Conservation (phyloP, 2,888 invertebrate genomes). For the Chalcosyrphus nemorum region DNA sequence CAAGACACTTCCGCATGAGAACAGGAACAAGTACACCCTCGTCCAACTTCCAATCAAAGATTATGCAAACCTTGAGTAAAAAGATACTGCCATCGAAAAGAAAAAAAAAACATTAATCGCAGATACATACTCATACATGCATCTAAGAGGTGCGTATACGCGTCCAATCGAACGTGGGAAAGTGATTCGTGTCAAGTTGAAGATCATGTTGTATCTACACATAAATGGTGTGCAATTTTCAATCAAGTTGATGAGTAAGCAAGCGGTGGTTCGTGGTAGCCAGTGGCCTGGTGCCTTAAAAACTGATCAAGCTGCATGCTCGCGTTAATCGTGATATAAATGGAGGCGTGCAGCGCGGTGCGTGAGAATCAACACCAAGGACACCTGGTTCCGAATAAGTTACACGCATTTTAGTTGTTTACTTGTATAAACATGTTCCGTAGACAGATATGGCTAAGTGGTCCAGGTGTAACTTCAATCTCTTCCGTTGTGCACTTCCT, state of each 20-base stretch:
- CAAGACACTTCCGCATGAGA: background rate
- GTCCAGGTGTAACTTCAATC: conserved; percentile 18
- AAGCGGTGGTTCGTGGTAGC: background rate
- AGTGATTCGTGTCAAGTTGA: conserved; percentile 46
- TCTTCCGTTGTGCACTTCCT: conserved; percentile 53
- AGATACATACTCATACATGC: background rate
- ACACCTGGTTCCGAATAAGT: conserved; percentile 8
- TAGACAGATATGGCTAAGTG: conserved; percentile 28
- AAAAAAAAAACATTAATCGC: background rate
- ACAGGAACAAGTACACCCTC: background rate
- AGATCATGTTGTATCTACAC: conserved; percentile 7
- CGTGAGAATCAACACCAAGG: conserved; percentile 29
- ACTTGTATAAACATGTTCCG: conserved; percentile 16
- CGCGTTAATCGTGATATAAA: conserved; percentile 22
- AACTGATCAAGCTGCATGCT: background rate
- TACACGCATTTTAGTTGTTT: conserved; percentile 35
- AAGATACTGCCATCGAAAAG: no score
- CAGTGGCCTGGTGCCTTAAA: background rate
- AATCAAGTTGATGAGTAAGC: conserved; percentile 38
- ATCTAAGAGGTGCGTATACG: background rate
- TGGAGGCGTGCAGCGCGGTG: conserved; percentile 13
- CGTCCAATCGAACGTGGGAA: conserved; percentile 14
- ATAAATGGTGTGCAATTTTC: conserved; percentile 14
- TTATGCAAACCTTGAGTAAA: background rate
- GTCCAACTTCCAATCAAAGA: background rate